These are phyloP conservation scores for honey bee (Apis mellifera) DNA, from an alignment of 1,140 invertebrate genomes.

Conservation along the genomic window Amel_HAv3.1 CM009932.2:11956501-11957000, in stretches of 20 bases:
- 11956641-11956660: constrained; percentile 17
- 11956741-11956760: neutral
- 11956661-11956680: neutral
- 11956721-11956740: too few species aligned
- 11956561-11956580: constrained; percentile 27
- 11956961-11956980: constrained; percentile 8
- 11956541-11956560: constrained; percentile 46
- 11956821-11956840: neutral
- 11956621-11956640: constrained; percentile 27
- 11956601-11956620: constrained; percentile 45
- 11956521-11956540: constrained; percentile 39
- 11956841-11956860: neutral
- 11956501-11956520: neutral
- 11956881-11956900: too few species aligned
- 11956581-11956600: constrained; percentile 39
- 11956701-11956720: constrained; percentile 23
- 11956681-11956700: constrained; percentile 25
- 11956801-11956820: neutral
- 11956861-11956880: neutral
- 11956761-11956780: neutral
- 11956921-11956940: neutral
- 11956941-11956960: neutral
- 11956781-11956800: neutral
- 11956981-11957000: too few species aligned
- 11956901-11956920: neutral